Evolutionary conservation across 2,113 vertebrate genomes (phyloP).

Genomic region (Macaca mulatta): DNA sequence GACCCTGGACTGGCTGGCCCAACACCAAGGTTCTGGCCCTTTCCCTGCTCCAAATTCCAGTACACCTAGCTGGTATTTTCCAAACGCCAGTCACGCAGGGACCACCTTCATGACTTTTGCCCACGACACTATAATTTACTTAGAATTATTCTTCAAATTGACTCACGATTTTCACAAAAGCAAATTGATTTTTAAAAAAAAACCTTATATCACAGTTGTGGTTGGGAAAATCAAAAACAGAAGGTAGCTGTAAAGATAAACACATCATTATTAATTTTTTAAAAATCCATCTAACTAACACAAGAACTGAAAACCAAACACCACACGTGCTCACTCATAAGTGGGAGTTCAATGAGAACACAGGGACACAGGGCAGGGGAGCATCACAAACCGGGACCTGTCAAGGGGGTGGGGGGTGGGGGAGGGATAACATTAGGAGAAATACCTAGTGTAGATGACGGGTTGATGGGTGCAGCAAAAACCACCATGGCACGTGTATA

Average conservation of each 20-base stretch:
- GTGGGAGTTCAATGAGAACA: no score
- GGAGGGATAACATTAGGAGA: no score
- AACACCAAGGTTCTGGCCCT: fast-evolving
- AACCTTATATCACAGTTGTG: not conserved
- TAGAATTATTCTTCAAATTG: not conserved
- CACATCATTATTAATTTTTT: not conserved
- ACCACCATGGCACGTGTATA: no score
- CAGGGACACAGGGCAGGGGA: fast-evolving
- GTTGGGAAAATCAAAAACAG: not conserved
- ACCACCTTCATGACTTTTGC: fast-evolving
- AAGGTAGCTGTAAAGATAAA: not conserved
- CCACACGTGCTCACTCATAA: no score
- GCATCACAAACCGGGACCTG: no score
- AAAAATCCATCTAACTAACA: not conserved
- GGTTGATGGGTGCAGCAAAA: no score
- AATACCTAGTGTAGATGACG: no score
- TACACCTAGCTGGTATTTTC: not conserved
- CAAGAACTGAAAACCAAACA: no score
- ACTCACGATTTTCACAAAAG: not conserved
- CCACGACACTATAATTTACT: fast-evolving
- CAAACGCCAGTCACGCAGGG: fast-evolving
- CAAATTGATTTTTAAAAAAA: not conserved
- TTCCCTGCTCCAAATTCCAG: no score
- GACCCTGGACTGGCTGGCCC: not conserved
- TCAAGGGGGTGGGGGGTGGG: no score